These are phyloP conservation scores for Drosophila grimshawi DNA, from an alignment of 1,140 invertebrate species.

Conservation along the genomic window DNA sequence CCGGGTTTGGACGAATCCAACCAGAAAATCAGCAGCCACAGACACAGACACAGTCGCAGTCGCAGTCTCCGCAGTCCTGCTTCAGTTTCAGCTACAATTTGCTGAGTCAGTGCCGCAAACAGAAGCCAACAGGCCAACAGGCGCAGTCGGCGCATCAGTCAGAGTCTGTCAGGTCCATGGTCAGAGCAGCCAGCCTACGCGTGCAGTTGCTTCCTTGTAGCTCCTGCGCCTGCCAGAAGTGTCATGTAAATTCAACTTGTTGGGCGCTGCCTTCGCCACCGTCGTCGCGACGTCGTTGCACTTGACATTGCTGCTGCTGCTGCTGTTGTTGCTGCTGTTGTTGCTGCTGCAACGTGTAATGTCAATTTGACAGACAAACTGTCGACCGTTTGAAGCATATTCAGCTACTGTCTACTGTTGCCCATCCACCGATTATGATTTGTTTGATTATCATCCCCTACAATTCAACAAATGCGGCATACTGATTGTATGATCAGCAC, in stretches of 20 bases:
- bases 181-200: slow-evolving; percentile 65
- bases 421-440: slow-evolving; percentile 76
- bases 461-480: slow-evolving; percentile 1
- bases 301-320: slow-evolving; percentile 37
- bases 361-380: slow-evolving; percentile 84
- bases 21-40: slow-evolving; percentile 69
- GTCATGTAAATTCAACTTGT: slow-evolving; percentile 78
- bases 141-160: slow-evolving; percentile 63
- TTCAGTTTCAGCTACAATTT: slow-evolving; percentile 47
- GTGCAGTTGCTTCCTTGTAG: slow-evolving; percentile 47
- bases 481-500: not conserved
- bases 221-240: slow-evolving; percentile 45
- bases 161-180: slow-evolving; percentile 42
- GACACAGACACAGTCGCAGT: slow-evolving; percentile 1
- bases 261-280: slow-evolving; percentile 52
- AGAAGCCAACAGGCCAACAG: slow-evolving; percentile 70
- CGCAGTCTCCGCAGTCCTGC: slow-evolving; percentile 31
- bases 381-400: slow-evolving; percentile 81
- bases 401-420: slow-evolving; percentile 77
- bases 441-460: slow-evolving; percentile 59
- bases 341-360: slow-evolving; percentile 66
- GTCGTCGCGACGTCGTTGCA: slow-evolving; percentile 44
- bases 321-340: not conserved
- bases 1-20: slow-evolving; percentile 37
- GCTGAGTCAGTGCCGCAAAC: slow-evolving; percentile 79